phyloP scores from a whole-genome alignment of 1,140 invertebrate species.

The Drosophila suzukii region DNA sequence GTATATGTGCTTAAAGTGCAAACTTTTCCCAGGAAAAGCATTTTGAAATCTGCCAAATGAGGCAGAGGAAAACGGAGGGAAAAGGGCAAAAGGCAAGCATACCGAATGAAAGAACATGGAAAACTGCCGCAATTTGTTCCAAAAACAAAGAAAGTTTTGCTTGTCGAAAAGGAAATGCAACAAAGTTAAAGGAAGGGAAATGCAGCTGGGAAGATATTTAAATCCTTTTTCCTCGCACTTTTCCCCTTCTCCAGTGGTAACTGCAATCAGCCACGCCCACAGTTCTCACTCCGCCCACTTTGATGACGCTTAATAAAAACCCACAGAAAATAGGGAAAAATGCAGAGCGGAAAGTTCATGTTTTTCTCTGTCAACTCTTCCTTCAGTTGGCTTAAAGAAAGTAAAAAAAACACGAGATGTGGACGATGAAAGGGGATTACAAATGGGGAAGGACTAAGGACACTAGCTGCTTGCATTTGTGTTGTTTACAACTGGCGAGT shows the following conservation, averaged over 20 bases:
- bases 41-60: slow-evolving; percentile 38
- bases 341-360: slow-evolving; percentile 8
- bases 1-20: neutral
- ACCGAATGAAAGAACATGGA: slow-evolving; percentile 43
- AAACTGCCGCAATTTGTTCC: slow-evolving; percentile 61
- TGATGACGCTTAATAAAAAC: slow-evolving; percentile 29
- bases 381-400: neutral
- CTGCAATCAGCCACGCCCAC: slow-evolving; percentile 49
- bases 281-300: slow-evolving; percentile 3
- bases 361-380: slow-evolving; percentile 23
- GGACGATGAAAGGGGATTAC: neutral
- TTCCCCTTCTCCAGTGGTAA: neutral
- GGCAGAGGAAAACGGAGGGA: slow-evolving; percentile 8
- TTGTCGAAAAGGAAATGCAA: slow-evolving; percentile 46
- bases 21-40: slow-evolving; percentile 29
- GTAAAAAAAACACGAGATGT: neutral
- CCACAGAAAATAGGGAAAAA: neutral
- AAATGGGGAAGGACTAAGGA: slow-evolving; percentile 1
- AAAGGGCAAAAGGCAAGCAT: slow-evolving; percentile 12
- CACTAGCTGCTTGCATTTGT: slow-evolving; percentile 9
- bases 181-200: slow-evolving; percentile 32
- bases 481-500: slow-evolving; percentile 51
- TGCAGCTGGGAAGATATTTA: slow-evolving; percentile 41
- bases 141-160: slow-evolving; percentile 61
- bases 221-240: slow-evolving; percentile 22